Evolutionary conservation across 2,888 invertebrate genomes (phyloP).

Genomic region (Sphaerophoria rueppellii): DNA sequence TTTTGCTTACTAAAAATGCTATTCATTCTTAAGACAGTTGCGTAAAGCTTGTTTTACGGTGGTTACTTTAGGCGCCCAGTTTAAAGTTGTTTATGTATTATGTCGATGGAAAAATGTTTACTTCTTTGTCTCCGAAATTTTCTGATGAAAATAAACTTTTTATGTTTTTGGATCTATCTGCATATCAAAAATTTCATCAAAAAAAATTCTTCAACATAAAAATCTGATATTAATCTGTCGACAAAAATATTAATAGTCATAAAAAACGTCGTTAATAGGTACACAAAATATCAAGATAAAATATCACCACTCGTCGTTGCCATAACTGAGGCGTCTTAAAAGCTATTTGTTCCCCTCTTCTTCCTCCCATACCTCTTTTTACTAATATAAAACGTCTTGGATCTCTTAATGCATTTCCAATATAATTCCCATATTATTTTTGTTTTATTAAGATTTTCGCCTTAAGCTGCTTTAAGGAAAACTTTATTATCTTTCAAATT

Average conservation of each 20-base stretch:
- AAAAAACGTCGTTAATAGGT: neutral
- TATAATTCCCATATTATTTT: constrained; percentile 24
- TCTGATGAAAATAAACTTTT: no score
- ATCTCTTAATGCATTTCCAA: constrained; percentile 31
- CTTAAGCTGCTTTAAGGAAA: neutral
- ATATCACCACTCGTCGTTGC: neutral
- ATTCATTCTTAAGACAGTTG: no score
- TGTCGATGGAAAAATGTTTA: neutral
- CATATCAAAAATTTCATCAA: no score
- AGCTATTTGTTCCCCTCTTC: neutral
- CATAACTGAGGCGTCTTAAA: neutral
- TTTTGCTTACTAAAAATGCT: no score
- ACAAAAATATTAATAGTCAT: neutral
- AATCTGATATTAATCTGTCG: neutral
- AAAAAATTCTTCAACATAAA: neutral
- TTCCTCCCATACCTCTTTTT: neutral
- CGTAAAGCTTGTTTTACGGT: no score
- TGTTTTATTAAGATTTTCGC: neutral
- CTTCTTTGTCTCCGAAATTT: neutral
- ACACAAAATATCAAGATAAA: constrained; percentile 3
- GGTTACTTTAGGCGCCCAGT: no score
- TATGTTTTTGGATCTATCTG: no score
- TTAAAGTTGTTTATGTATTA: no score
- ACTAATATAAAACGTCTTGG: neutral
- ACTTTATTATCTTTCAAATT: neutral